Conservation (phyloP, 2,888 invertebrate genomes). For the Drosophila dives region DNA sequence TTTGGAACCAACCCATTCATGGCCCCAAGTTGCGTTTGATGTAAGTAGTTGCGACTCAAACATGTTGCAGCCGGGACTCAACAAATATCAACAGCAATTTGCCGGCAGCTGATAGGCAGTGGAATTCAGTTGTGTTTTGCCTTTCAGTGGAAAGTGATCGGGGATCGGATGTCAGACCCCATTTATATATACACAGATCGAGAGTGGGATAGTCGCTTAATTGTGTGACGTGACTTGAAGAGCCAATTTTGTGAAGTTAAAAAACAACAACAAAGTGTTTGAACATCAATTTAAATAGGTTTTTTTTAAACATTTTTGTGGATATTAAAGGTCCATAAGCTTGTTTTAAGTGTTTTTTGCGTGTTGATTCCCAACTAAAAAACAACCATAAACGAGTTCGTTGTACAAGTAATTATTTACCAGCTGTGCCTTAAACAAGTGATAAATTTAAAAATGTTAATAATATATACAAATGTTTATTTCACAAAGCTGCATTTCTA, state of each 20-base stretch:
- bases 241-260: constrained; percentile 33
- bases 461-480: neutral
- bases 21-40: constrained; percentile 13
- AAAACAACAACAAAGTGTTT: constrained; percentile 12
- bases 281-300: constrained; percentile 5
- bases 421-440: neutral
- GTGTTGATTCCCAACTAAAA: neutral
- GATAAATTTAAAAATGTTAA: neutral
- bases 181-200: neutral
- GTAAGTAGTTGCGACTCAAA: constrained; percentile 37
- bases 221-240: constrained; percentile 32
- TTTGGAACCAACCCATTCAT: constrained; percentile 2
- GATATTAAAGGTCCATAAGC: neutral
- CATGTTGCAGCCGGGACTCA: constrained; percentile 50
- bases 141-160: constrained; percentile 42
- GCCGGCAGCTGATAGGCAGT: constrained; percentile 32
- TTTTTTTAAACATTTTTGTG: neutral
- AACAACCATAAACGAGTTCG: neutral
- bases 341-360: neutral
- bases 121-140: constrained; percentile 51
- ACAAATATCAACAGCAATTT: constrained; percentile 22
- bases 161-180: constrained; percentile 3
- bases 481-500: neutral
- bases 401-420: constrained; percentile 13
- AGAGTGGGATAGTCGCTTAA: constrained; percentile 6